These are phyloP conservation scores for Allobates femoralis DNA, from an alignment of 2,797 vertebrate species.

Conservation along the genomic window DNA sequence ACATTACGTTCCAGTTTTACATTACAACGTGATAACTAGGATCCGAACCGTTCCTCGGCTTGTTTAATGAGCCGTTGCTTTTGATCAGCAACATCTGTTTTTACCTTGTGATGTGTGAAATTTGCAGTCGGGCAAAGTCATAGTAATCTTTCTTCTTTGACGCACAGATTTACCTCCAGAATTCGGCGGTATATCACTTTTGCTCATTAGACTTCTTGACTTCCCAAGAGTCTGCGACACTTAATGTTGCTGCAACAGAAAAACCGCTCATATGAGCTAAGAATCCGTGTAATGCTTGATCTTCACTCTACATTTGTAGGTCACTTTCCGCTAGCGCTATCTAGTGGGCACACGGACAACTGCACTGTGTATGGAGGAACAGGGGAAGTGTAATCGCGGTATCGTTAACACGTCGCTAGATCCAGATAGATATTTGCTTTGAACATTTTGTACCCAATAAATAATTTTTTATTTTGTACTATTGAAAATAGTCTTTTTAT, in stretches of 20 bases:
- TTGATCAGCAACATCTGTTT: slow-evolving; percentile 17
- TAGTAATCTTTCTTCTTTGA: neutral
- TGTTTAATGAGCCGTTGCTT: neutral
- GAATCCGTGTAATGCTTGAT: neutral
- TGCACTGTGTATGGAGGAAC: neutral
- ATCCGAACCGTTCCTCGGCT: neutral
- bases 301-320: neutral
- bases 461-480: neutral
- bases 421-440: neutral
- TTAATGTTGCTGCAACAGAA: neutral
- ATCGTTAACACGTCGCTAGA: too few relatives aligned
- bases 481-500: neutral
- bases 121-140: neutral
- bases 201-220: neutral
- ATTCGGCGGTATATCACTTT: neutral
- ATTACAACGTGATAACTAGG: neutral
- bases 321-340: neutral
- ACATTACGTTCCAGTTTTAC: neutral
- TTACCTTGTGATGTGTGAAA: slow-evolving; percentile 5
- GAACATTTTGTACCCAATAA: neutral
- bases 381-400: neutral
- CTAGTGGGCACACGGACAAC: neutral
- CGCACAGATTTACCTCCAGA: neutral
- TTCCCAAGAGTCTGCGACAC: neutral
- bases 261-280: neutral